Conservation (phyloP, 2,888 invertebrate species). For the Punctoribates punctum region DNA sequence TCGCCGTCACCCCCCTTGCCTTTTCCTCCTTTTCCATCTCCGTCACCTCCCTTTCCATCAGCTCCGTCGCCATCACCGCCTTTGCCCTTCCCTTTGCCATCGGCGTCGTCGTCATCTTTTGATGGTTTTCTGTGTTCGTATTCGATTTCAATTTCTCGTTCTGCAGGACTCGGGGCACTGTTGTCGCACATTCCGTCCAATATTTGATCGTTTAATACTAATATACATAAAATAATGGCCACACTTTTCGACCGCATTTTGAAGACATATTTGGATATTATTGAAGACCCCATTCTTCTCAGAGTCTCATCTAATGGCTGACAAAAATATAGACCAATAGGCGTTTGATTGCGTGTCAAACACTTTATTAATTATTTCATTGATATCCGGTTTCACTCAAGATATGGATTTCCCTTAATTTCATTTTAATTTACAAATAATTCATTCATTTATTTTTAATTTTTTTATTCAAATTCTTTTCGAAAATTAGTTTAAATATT, state of each 20-base stretch:
- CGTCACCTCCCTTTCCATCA: neutral
- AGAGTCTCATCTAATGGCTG: too few relatives aligned
- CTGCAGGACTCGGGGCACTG: neutral
- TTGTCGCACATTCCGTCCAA: neutral
- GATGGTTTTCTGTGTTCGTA: neutral
- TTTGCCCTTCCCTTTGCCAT: neutral
- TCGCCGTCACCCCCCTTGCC: neutral
- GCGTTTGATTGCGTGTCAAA: too few relatives aligned
- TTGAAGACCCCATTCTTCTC: too few relatives aligned
- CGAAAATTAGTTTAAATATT: too few relatives aligned
- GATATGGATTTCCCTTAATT: too few relatives aligned
- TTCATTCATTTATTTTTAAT: too few relatives aligned
- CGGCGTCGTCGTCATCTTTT: neutral
- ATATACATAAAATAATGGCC: neutral
- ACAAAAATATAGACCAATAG: too few relatives aligned
- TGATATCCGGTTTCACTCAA: too few relatives aligned
- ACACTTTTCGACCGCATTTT: neutral
- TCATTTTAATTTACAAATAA: too few relatives aligned
- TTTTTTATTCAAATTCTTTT: too few relatives aligned
- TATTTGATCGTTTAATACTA: slow-evolving; percentile 7
- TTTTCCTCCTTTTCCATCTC: neutral
- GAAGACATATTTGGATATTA: neutral
- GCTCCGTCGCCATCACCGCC: neutral
- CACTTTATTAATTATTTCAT: too few relatives aligned
- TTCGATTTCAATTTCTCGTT: neutral